Evolutionary conservation across 2,888 invertebrate species (phyloP), one percentile per base, ranked within the genome.

Genomic region (Andrena dorsata): DNA sequence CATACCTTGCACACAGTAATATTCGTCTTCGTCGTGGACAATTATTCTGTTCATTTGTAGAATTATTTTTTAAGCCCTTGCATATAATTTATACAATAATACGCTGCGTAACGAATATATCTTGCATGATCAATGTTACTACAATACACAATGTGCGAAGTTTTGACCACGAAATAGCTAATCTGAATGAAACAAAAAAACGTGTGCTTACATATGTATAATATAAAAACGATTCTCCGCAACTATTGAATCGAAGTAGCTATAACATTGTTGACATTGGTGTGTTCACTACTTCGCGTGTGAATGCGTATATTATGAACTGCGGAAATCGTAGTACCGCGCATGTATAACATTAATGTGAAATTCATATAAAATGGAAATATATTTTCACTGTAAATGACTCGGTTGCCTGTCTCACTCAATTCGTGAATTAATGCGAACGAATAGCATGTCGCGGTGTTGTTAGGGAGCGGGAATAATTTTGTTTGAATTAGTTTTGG

Each of bases 331-430:
- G 56, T 61, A 47, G 16, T 70, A 79, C 74, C 20, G 64, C 85
- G 53, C 80, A 79, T 80, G 86, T 86, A 81, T 83, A 76, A 80
- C 84, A 81, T 73, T 71, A 74, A 81, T 84, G 81, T 75, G 68
- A 63, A 77, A 77, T 77, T 71, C 77, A 65, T 80, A 83, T 77
- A 64, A 82, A 84, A 76, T 83, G 82, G 72, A 87, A 88, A 87
- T 90, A 88, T 90, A 90, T 90, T 90, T 90, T 89, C 85, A 83
- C 75, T 76, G 82, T 82, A 80, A 75, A 76, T 76, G 68, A 74
- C 65, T 49, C 56, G 49, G 58, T 28, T 56, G 69, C 13, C 32
- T 58, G 26, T 61, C 26, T 32, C 47, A 60, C n/a, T 47, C 47
- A 16, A 32, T 10, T 47, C 16, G 26, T 1, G 49, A 65, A 70